Conservation (phyloP, 1,140 invertebrate species). For the Hetaerina americana region DNA sequence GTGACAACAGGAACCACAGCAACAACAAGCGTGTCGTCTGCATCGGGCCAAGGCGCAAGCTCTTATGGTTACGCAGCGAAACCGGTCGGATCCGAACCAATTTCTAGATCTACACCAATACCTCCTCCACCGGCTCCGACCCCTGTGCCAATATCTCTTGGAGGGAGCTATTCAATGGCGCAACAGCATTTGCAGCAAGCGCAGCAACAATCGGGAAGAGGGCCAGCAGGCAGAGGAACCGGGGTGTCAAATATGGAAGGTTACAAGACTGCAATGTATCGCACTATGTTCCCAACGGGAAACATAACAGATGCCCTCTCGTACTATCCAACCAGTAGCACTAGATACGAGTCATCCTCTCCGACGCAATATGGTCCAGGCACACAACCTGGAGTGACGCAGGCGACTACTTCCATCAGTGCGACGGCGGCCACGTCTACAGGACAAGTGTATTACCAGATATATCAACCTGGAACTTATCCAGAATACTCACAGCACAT, state of each 20-base stretch:
- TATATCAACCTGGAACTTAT: background rate
- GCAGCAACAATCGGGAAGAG: background rate
- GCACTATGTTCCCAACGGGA: conserved; percentile 51
- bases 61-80: background rate
- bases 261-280: conserved; percentile 47
- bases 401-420: background rate
- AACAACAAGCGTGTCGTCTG: conserved; percentile 10
- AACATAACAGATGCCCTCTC: conserved; percentile 61
- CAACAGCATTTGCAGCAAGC: background rate
- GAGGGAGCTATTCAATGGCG: background rate
- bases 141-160: conserved; percentile 25
- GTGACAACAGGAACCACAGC: conserved; percentile 9
- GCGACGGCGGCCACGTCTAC: background rate
- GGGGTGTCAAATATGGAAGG: conserved; percentile 45
- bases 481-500: background rate
- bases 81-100: conserved; percentile 23
- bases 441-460: background rate
- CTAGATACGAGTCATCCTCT: background rate
- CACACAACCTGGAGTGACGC: background rate
- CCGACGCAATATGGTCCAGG: background rate
- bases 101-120: conserved; percentile 21
- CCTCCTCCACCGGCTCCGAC: conserved; percentile 23
- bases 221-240: conserved; percentile 31
- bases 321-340: conserved; percentile 55
- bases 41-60: conserved; percentile 12